phyloP scores from a whole-genome alignment of 2,113 vertebrate species.

The Myiagra hebetior region DNA sequence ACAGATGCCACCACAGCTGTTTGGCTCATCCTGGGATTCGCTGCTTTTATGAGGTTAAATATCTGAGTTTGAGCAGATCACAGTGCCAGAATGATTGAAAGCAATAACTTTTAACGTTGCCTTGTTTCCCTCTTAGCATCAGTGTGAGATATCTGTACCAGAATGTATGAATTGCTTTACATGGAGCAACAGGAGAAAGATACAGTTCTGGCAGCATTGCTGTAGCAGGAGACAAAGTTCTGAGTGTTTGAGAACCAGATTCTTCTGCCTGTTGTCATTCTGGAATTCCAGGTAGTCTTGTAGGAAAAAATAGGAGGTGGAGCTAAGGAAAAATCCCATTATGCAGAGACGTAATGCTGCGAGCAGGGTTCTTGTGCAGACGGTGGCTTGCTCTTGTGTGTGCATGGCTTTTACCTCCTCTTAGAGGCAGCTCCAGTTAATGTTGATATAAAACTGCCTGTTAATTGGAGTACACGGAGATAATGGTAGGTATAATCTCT shows the following conservation, averaged over 20 bases:
- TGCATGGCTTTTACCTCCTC: not conserved
- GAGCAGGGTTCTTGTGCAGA: not conserved
- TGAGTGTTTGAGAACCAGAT: not conserved
- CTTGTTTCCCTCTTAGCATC: not conserved
- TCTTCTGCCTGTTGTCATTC: not conserved
- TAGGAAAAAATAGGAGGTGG: not conserved
- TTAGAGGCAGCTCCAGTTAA: not conserved
- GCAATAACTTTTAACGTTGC: not conserved
- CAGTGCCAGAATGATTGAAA: not conserved
- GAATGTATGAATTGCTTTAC: not conserved
- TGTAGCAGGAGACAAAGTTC: not conserved
- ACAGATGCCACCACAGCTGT: not conserved
- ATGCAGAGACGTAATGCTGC: not conserved
- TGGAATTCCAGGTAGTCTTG: not conserved
- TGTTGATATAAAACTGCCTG: slow-evolving; percentile 33
- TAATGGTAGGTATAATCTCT: slow-evolving; percentile 28
- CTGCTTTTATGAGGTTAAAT: not conserved
- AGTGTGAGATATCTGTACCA: not conserved
- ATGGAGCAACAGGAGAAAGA: not conserved
- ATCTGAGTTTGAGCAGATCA: not conserved
- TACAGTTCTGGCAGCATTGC: rapidly evolving
- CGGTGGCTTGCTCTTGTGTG: not conserved
- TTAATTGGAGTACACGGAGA: slow-evolving; percentile 52
- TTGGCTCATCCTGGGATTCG: not conserved
- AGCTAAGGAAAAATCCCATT: not conserved